A percentile compares a stretch with the other conserved stretches of the same genome.
Evolutionary conservation across 2,113 vertebrate genomes (phyloP).

Genomic region (Takifugu flavidus): DNA sequence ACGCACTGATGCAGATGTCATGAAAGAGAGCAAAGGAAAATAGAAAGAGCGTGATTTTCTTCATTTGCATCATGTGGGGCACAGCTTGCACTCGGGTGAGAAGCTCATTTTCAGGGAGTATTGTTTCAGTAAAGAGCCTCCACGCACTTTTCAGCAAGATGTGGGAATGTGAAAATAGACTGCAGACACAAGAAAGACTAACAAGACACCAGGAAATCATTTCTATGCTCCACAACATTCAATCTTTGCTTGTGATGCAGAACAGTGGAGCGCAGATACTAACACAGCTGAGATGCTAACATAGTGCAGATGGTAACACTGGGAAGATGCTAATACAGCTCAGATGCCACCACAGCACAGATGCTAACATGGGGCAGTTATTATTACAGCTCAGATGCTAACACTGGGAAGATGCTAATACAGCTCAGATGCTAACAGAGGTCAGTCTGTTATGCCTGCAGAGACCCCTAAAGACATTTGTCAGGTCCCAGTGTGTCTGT

Average conservation of each 20-base stretch:
- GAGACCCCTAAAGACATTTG: conserved; percentile 57
- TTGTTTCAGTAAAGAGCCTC: conserved; percentile 13
- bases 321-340: too few species aligned
- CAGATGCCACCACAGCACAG: too few species aligned
- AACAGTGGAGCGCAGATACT: too few species aligned
- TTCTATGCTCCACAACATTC: conserved; percentile 42
- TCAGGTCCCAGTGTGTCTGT: conserved; percentile 46
- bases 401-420: too few species aligned
- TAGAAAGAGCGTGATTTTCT: neutral
- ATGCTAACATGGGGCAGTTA: too few species aligned
- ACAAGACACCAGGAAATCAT: conserved; percentile 38
- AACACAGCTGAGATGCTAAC: too few species aligned
- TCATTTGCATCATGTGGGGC: conserved; percentile 16
- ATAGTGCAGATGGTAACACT: too few species aligned
- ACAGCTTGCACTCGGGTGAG: conserved; percentile 8
- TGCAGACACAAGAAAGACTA: conserved; percentile 21
- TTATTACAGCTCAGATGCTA: too few species aligned
- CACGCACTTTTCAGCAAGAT: neutral
- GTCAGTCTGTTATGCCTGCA: conserved; percentile 51
- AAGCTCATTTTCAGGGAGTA: conserved; percentile 1
- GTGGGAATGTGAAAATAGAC: conserved; percentile 21
- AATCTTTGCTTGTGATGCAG: conserved; percentile 32
- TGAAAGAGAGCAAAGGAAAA: neutral
- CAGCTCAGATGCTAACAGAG: conserved; percentile 13
- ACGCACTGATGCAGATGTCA: conserved; percentile 17